A percentile compares a stretch with the other conserved stretches of the same genome.
These are phyloP conservation scores for Acrossocheilus fasciatus DNA, from an alignment of 2,797 vertebrate species.

Conservation along the genomic window DNA sequence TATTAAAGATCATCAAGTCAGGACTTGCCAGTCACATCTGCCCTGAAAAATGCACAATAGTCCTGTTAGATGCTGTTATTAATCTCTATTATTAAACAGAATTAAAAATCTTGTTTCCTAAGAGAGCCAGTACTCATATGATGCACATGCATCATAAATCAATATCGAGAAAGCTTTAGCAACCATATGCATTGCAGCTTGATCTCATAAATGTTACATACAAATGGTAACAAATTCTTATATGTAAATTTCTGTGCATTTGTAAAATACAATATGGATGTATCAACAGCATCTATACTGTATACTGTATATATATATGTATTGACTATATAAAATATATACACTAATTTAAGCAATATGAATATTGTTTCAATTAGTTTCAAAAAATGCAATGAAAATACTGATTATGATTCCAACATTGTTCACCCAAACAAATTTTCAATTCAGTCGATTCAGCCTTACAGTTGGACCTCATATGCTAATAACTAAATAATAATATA, in stretches of 20 bases:
- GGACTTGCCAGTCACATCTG: constrained; percentile 32
- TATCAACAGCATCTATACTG: background rate
- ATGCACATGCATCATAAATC: background rate
- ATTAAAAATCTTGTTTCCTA: background rate
- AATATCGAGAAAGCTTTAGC: background rate
- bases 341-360: too few relatives aligned
- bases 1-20: constrained; percentile 48
- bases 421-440: too few relatives aligned
- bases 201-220: background rate
- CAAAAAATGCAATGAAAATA: background rate
- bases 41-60: constrained; percentile 3
- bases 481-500: too few relatives aligned
- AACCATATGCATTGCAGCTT: background rate
- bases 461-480: too few relatives aligned
- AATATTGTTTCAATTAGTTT: background rate
- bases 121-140: background rate
- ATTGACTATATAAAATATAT: too few relatives aligned
- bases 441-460: too few relatives aligned
- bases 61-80: background rate
- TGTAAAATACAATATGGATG: background rate
- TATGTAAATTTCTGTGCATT: background rate
- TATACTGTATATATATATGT: background rate
- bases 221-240: background rate
- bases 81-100: background rate
- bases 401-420: too few relatives aligned